A percentile compares a stretch with the other conserved stretches of the same genome.
phyloP scores from a whole-genome alignment of 2,797 vertebrate genomes.

The Syngnathus acus region DNA sequence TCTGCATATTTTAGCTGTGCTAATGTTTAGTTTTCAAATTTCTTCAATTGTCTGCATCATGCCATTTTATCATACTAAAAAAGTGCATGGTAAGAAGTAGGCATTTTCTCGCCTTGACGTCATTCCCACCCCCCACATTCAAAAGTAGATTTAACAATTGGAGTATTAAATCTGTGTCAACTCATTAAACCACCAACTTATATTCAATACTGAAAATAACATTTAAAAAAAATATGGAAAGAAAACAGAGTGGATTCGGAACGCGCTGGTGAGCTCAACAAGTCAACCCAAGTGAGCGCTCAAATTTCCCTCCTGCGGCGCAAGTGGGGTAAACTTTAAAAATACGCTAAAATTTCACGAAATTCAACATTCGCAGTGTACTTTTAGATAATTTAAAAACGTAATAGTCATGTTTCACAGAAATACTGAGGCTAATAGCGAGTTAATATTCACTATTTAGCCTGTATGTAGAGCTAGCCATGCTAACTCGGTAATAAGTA shows the following conservation, averaged over 20 bases:
- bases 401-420: neutral
- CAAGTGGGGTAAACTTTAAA: conserved; percentile 2
- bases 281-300: conserved; percentile 54
- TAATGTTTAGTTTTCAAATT: neutral
- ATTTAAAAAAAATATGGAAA: neutral
- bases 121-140: neutral
- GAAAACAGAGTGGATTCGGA: neutral
- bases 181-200: too few species aligned
- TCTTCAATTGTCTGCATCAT: neutral
- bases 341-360: neutral
- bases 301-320: conserved; percentile 71
- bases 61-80: neutral
- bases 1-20: neutral
- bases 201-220: too few species aligned
- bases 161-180: neutral
- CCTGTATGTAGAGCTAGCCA: neutral
- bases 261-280: neutral
- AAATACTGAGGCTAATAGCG: neutral
- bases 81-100: neutral
- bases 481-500: conserved; percentile 4
- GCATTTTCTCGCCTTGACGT: neutral
- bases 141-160: neutral
- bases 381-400: neutral
- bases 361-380: neutral
- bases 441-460: neutral